These are phyloP conservation scores for Tokudaia tokunoshimensis DNA, from an alignment of 2,797 vertebrate species.

Conservation along the genomic window DNA sequence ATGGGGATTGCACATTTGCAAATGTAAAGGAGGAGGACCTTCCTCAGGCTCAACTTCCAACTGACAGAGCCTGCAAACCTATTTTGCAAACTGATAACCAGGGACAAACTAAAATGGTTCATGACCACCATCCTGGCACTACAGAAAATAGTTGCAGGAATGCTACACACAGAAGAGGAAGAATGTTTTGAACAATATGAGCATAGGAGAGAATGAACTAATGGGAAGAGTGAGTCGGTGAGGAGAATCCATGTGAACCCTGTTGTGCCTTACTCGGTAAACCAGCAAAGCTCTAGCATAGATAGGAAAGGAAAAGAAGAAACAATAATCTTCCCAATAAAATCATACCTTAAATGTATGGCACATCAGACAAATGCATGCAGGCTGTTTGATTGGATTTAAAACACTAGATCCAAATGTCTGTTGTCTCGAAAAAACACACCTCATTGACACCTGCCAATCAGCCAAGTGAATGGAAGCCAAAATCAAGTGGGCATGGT, in stretches of 20 bases:
- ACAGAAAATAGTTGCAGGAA: not conserved
- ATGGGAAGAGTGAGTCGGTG: not conserved
- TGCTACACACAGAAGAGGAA: not conserved
- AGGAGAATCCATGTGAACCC: not conserved
- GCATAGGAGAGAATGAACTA: not conserved
- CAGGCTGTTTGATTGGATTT: not conserved
- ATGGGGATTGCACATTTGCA: not conserved
- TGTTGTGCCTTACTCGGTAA: not conserved
- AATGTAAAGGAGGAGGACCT: not conserved
- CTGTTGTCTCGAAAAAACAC: not conserved
- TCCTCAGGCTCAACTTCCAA: not conserved
- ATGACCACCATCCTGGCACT: not conserved
- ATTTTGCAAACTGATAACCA: not conserved
- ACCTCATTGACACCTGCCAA: not conserved
- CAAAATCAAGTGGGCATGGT: not conserved
- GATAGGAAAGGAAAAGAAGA: not conserved
- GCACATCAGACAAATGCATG: not conserved
- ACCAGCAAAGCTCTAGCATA: not conserved
- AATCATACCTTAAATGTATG: not conserved
- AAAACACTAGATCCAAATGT: not conserved
- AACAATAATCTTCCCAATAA: not conserved
- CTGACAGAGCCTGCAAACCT: not conserved
- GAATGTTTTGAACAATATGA: not conserved
- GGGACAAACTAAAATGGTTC: not conserved
- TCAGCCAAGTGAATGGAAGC: not conserved